phyloP scores from a whole-genome alignment of 1,140 invertebrate genomes.

The Trichonephila clavata region DNA sequence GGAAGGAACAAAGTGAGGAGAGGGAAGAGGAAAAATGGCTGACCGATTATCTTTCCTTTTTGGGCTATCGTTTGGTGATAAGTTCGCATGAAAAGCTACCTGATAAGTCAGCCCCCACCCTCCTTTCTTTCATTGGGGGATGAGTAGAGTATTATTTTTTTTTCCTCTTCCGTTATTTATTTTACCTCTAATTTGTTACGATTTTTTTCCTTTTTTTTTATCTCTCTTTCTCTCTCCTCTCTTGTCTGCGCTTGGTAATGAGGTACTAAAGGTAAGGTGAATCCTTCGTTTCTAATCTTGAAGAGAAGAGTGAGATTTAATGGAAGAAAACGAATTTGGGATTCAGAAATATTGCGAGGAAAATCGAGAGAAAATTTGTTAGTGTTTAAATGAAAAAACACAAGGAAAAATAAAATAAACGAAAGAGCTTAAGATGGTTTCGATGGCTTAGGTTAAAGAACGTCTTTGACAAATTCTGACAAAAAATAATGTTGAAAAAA shows the following conservation, averaged over 20 bases:
- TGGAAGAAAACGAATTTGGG: conserved; percentile 23
- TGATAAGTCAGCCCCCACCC: neutral
- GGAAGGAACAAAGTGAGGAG: conserved; percentile 4
- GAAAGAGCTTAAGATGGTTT: no score
- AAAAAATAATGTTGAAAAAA: no score
- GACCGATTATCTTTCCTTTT: conserved; percentile 60
- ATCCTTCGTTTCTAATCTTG: neutral
- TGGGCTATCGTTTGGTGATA: conserved; percentile 43
- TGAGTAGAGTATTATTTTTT: conserved; percentile 10
- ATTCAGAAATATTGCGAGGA: neutral
- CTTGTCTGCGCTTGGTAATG: neutral
- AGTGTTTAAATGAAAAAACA: neutral
- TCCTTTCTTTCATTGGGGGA: conserved; percentile 17
- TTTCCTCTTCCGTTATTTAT: neutral
- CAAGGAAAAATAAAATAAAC: no score
- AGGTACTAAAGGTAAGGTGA: neutral
- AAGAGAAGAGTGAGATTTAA: conserved; percentile 12
- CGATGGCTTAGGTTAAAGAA: no score
- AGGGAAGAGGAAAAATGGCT: conserved; percentile 71
- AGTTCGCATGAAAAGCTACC: conserved; percentile 50
- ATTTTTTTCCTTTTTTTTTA: neutral
- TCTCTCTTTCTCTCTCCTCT: neutral
- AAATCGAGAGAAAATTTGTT: neutral
- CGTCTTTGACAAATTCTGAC: no score
- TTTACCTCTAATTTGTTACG: conserved; percentile 26